Evolutionary conservation across 2,888 invertebrate species (phyloP).

Genomic region (Digitonthophagus gazella): DNA sequence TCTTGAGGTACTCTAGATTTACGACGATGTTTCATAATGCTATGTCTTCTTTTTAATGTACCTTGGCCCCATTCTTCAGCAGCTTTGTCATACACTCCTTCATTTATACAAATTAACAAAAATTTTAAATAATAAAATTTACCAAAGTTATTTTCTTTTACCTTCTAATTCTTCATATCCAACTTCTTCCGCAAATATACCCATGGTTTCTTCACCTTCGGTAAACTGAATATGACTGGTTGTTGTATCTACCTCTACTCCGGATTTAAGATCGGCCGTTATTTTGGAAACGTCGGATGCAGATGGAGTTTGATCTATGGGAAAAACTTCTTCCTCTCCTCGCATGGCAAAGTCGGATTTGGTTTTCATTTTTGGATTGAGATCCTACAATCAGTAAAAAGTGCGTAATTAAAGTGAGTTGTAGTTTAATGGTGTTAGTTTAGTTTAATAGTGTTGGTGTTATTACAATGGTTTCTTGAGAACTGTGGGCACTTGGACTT

Average conservation of each 20-base stretch:
- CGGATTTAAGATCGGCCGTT: neutral
- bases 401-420: too few species aligned
- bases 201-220: neutral
- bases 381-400: neutral
- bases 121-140: too few species aligned
- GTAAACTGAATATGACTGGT: neutral
- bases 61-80: neutral
- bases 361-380: neutral
- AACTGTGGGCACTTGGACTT: too few species aligned
- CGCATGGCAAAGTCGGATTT: constrained; percentile 5
- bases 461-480: too few species aligned
- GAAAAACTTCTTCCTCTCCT: neutral
- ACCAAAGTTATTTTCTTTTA: too few species aligned
- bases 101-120: too few species aligned
- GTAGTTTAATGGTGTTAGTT: too few species aligned
- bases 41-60: neutral
- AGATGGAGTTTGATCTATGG: too few species aligned
- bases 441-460: too few species aligned
- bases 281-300: too few species aligned
- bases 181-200: neutral
- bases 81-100: neutral
- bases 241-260: neutral
- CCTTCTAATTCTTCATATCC: neutral
- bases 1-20: neutral
- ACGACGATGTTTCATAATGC: too few species aligned